These are phyloP conservation scores for Hyles lineata DNA, from an alignment of 2,888 invertebrate species.

Conservation along the genomic window DNA sequence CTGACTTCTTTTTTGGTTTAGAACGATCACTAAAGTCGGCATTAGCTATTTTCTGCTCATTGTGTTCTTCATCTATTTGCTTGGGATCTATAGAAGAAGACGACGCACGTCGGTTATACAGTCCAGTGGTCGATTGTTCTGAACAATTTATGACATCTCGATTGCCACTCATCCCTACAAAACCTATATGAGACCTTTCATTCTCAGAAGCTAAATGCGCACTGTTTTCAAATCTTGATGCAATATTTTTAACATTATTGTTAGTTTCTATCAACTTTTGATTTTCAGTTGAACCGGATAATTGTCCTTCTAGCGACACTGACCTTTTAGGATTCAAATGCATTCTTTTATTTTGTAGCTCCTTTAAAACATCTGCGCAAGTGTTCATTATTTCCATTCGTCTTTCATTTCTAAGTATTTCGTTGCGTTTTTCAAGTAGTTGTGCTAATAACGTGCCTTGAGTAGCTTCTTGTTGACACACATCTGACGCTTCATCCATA, in stretches of 20 bases:
- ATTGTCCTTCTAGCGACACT: conserved; percentile 69
- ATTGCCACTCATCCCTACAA: conserved; percentile 73
- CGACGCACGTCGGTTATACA: conserved; percentile 70
- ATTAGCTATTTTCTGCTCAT: conserved; percentile 65
- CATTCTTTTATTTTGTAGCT: conserved; percentile 23
- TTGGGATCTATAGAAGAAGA: conserved; percentile 76
- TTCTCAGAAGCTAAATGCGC: conserved; percentile 57
- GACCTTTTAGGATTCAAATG: conserved; percentile 67
- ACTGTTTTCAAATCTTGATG: conserved; percentile 90
- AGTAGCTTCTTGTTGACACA: conserved; percentile 55
- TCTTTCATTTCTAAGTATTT: conserved; percentile 80
- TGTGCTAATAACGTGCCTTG: conserved; percentile 85
- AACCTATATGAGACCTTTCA: conserved; percentile 74
- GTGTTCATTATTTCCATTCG: conserved; percentile 23
- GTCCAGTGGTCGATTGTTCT: conserved; percentile 66
- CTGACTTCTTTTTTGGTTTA: conserved; percentile 94
- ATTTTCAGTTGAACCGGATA: conserved; percentile 62
- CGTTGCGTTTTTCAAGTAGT: conserved; percentile 87
- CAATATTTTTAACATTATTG: conserved; percentile 90
- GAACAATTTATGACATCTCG: conserved; percentile 79
- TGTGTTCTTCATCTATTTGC: conserved; percentile 73
- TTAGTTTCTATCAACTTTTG: conserved; percentile 54
- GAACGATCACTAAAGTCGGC: conserved; percentile 79
- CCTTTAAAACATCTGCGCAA: conserved; percentile 17
- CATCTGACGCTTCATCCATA: conserved; percentile 44